These are phyloP conservation scores for Nautilus pompilius DNA, from an alignment of 1,140 invertebrate genomes.

Conservation along the genomic window DNA sequence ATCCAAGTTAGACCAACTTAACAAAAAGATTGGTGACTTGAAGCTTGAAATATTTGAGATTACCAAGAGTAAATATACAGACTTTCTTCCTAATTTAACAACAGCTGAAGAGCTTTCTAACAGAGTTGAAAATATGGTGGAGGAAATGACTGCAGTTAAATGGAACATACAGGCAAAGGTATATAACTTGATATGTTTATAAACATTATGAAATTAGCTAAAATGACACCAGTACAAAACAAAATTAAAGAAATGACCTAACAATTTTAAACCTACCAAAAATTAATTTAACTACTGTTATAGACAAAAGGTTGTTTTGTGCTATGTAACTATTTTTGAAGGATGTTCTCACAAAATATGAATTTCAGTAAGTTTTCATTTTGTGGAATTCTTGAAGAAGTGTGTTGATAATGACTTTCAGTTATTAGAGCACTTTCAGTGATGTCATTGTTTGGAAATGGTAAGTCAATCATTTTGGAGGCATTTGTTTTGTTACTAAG, in stretches of 20 bases:
- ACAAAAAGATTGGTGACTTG: constrained; percentile 38
- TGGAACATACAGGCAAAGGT: constrained; percentile 50
- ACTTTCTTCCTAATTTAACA: constrained; percentile 39
- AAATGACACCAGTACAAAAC: neutral
- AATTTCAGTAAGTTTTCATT: too few relatives aligned
- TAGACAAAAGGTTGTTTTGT: too few relatives aligned
- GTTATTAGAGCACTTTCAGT: too few relatives aligned
- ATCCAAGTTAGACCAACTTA: constrained; percentile 42
- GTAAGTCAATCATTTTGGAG: too few relatives aligned
- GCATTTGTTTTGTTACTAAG: too few relatives aligned
- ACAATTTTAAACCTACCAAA: neutral
- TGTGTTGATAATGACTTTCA: too few relatives aligned
- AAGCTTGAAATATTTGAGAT: constrained; percentile 48
- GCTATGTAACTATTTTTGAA: too few relatives aligned
- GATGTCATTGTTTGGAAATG: too few relatives aligned
- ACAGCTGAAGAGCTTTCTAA: constrained; percentile 30
- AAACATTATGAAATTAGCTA: neutral
- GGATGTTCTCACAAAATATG: too few relatives aligned
- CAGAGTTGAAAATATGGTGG: constrained; percentile 28
- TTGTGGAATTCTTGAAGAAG: too few relatives aligned
- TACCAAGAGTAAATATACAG: constrained; percentile 34
- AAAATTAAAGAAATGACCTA: neutral
- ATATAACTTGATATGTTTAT: neutral
- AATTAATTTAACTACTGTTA: too few relatives aligned
- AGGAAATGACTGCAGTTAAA: constrained; percentile 37